Conservation (phyloP, 2,888 invertebrate genomes). For the Ectemnius cavifrons region DNA sequence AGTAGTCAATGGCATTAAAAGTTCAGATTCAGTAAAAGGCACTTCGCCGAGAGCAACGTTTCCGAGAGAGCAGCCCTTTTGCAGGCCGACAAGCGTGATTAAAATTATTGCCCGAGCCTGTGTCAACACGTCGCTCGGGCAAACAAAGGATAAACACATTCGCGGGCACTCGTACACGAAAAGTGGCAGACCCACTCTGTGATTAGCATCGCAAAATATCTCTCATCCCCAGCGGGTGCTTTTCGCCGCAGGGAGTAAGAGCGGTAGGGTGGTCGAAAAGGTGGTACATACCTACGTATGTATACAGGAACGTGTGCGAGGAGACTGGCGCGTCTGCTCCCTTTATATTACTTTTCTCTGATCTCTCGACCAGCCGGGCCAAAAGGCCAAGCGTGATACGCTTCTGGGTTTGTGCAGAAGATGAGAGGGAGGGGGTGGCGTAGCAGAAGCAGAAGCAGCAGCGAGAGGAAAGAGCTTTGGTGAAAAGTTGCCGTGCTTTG, state of each 20-base stretch:
- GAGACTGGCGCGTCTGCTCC: constrained; percentile 25
- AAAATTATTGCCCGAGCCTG: constrained; percentile 52
- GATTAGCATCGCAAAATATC: constrained; percentile 60
- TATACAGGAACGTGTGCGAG: constrained; percentile 13
- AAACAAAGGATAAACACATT: constrained; percentile 54
- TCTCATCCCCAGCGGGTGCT: constrained; percentile 25
- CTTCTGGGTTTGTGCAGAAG: background rate
- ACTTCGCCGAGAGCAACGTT: constrained; percentile 19
- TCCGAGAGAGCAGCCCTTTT: constrained; percentile 19
- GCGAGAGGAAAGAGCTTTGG: constrained; percentile 50
- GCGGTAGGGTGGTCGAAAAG: too few relatives aligned
- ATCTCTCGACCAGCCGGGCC: constrained; percentile 49
- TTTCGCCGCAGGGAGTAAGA: constrained; percentile 6
- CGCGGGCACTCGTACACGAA: constrained; percentile 47
- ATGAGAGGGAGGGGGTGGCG: constrained; percentile 4
- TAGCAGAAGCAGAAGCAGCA: constrained; percentile 39
- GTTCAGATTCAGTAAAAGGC: constrained; percentile 23
- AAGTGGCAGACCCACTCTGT: constrained; percentile 47
- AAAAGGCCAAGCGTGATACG: constrained; percentile 48
- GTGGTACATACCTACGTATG: constrained; percentile 9
- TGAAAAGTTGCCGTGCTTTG: constrained; percentile 62
- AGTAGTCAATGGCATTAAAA: constrained; percentile 30
- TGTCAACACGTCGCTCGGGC: constrained; percentile 35
- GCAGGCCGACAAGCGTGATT: constrained; percentile 31
- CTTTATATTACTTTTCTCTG: constrained; percentile 61